phyloP scores from a whole-genome alignment of 2,888 invertebrate genomes.

The Aquatica leii region DNA sequence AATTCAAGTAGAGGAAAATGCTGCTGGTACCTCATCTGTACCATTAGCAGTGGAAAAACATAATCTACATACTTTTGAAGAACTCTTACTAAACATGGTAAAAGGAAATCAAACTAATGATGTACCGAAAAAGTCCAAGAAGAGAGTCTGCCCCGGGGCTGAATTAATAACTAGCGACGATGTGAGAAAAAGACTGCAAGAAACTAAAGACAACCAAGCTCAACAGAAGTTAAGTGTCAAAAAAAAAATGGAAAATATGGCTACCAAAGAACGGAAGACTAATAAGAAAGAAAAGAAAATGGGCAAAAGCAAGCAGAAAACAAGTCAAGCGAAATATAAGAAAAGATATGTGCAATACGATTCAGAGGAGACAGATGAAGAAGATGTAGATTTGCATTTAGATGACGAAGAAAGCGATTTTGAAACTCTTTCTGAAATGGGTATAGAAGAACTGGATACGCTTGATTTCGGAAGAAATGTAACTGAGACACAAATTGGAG shows the following conservation, averaged over 20 bases:
- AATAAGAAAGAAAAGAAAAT: constrained; percentile 7
- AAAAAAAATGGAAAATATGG: constrained; percentile 1
- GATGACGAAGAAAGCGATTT: constrained; percentile 14
- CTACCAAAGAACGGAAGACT: constrained; percentile 5
- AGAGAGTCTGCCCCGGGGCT: constrained; percentile 8
- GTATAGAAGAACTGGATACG: background rate
- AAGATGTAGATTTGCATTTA: too few species aligned
- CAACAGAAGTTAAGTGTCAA: constrained; percentile 6
- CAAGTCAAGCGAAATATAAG: background rate
- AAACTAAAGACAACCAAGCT: constrained; percentile 8
- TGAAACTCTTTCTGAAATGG: constrained; percentile 13
- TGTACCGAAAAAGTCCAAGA: constrained; percentile 9
- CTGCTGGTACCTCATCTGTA: too few species aligned
- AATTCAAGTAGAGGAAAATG: too few species aligned
- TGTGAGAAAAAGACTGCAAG: constrained; percentile 12
- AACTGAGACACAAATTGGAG: constrained; percentile 5
- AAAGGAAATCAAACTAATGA: constrained; percentile 14
- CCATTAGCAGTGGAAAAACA: background rate
- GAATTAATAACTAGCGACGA: constrained; percentile 16
- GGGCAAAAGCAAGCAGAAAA: constrained; percentile 7
- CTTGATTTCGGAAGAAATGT: constrained; percentile 6
- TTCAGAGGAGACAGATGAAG: too few species aligned
- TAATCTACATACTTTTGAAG: constrained; percentile 5
- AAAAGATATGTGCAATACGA: background rate
- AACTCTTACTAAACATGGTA: constrained; percentile 12